These are phyloP conservation scores for Aporrectodea caliginosa DNA, from an alignment of 1,140 invertebrate genomes.

Conservation along the genomic window DNA sequence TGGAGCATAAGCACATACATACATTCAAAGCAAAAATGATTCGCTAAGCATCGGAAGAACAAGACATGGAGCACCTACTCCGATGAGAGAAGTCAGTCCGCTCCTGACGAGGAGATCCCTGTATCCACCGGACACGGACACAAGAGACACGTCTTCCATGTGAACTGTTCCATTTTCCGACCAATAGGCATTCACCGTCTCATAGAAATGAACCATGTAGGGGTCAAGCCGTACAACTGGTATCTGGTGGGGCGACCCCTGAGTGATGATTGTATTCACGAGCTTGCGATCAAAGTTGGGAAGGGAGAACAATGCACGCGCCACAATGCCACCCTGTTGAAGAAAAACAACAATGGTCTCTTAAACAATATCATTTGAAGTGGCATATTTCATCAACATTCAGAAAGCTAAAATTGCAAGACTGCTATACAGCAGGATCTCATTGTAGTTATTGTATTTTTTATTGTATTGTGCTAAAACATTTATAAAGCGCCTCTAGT, in stretches of 20 bases:
- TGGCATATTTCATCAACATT: too few relatives aligned
- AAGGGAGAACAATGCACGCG: slow-evolving; percentile 69
- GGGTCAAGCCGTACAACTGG: slow-evolving; percentile 64
- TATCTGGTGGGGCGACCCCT: slow-evolving; percentile 73
- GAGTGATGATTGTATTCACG: slow-evolving; percentile 71
- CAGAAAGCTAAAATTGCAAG: too few relatives aligned
- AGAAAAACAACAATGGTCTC: slow-evolving; percentile 38
- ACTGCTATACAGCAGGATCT: too few relatives aligned
- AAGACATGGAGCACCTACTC: slow-evolving; percentile 10
- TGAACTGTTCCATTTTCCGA: slow-evolving; percentile 13
- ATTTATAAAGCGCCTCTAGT: too few relatives aligned
- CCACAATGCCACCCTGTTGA: slow-evolving; percentile 75
- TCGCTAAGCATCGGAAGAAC: too few relatives aligned
- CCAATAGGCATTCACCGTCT: slow-evolving; percentile 53
- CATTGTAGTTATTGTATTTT: too few relatives aligned
- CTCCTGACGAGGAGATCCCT: slow-evolving; percentile 72
- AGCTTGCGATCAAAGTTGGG: slow-evolving; percentile 60
- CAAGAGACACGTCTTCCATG: neutral
- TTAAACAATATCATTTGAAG: too few relatives aligned
- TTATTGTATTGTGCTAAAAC: too few relatives aligned
- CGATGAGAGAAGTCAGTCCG: slow-evolving; percentile 61
- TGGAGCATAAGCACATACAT: too few relatives aligned
- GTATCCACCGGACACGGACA: slow-evolving; percentile 62
- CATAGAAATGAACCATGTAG: slow-evolving; percentile 64
- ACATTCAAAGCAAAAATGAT: too few relatives aligned